Evolutionary conservation across 2,888 invertebrate species (phyloP), one percentile per base, ranked within the genome.

Genomic region (Eupithecia centaureata): DNA sequence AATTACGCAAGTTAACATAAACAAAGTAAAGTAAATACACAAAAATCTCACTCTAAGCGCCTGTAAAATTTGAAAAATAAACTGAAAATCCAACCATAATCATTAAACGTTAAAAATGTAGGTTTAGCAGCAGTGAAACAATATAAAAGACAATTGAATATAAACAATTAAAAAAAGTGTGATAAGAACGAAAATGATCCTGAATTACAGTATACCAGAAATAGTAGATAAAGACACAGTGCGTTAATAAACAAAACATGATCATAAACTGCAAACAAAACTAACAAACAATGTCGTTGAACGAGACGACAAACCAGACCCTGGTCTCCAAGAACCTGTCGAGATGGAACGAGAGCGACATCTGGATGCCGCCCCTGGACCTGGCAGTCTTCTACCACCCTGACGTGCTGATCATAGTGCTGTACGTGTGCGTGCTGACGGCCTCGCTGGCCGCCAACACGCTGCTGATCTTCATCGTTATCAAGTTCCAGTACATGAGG

Each of bases 401-500:
- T 0, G 92, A 94, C 59, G 83, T 89, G 68, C 83, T 94, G 52
- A 93, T 96, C 64, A 95, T 96, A 74, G 92, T 91, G 61, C 85
- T 96, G 72, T 96, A 96, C 76, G 93, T 95, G 63, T 94, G 94
- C 0, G 94, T 96, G 64, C 94, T 96, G 75, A 87, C 95, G 0
- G 87, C 95, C 0, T 96, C 96, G 0, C 89, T 96, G 51, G 90
- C 94, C 0, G 95, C 96, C 5, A 96, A 96, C 76, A 92, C 94
- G 5, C 88, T 96, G 78, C 95, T 96, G 60, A 96, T 96, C 75
- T 92, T 95, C 73, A 95, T 96, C 32, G 95, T 96, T 75, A 94
- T 95, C 86, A 95, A 95, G 84, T 96, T 95, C 84, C 95, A 95
- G 85, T 95, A 95, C 77, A 95, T 96, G 95, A 91, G 95, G 76